Evolutionary conservation across 2,113 vertebrate species (phyloP).

Genomic region (Cyanistes caeruleus): DNA sequence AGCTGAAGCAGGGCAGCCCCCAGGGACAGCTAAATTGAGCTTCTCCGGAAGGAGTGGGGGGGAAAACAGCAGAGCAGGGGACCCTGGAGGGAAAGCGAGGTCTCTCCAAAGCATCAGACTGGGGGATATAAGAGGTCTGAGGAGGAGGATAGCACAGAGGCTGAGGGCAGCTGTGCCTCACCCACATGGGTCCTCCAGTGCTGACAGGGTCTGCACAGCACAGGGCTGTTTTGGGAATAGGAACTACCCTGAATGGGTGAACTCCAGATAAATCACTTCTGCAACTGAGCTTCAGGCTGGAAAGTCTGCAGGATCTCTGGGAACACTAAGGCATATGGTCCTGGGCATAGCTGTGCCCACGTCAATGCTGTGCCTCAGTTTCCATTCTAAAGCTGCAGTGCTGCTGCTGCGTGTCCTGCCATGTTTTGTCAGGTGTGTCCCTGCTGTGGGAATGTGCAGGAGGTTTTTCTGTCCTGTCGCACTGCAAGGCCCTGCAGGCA

Average conservation of each 20-base stretch:
- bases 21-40: accelerated
- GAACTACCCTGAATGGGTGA: background rate
- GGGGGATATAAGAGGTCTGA: background rate
- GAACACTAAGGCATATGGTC: background rate
- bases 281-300: background rate
- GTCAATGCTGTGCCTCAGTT: background rate
- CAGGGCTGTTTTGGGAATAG: background rate
- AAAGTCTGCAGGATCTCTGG: background rate
- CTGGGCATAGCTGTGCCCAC: background rate
- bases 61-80: accelerated
- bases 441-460: background rate
- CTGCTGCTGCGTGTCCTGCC: background rate
- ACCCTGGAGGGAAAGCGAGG: background rate
- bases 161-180: background rate
- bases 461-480: background rate
- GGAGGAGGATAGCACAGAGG: background rate
- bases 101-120: background rate
- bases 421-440: accelerated
- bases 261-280: background rate
- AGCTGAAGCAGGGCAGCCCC: background rate
- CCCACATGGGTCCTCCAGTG: accelerated
- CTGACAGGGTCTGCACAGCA: background rate
- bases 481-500: background rate
- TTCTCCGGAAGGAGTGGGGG: accelerated
- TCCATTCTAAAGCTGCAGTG: background rate